These are phyloP conservation scores for Schrankia costaestrigalis DNA, from an alignment of 2,888 invertebrate species.

Conservation along the genomic window DNA sequence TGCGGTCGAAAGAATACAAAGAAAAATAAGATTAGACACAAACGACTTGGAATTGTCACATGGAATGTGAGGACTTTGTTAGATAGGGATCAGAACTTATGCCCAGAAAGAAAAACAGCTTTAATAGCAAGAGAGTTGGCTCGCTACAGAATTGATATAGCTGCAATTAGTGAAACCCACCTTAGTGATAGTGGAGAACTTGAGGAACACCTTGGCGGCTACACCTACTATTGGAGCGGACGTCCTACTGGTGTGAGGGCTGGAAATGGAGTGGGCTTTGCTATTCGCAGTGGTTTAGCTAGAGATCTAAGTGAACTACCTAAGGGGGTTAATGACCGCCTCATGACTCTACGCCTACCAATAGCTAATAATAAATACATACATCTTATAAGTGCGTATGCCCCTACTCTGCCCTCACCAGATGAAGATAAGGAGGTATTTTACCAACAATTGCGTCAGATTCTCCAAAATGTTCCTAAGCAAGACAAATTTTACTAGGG, in stretches of 20 bases:
- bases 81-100: slow-evolving; percentile 6
- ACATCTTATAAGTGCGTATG: slow-evolving; percentile 5
- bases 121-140: slow-evolving; percentile 12
- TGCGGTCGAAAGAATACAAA: neutral
- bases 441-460: neutral
- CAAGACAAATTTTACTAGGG: neutral
- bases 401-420: neutral
- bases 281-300: slow-evolving; percentile 8
- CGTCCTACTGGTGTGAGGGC: slow-evolving; percentile 5
- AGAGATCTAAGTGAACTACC: slow-evolving; percentile 8
- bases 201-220: slow-evolving; percentile 12
- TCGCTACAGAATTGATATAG: slow-evolving; percentile 11
- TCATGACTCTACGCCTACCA: slow-evolving; percentile 10
- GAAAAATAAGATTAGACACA: too few relatives aligned
- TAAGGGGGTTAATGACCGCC: slow-evolving; percentile 14
- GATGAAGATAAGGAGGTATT: slow-evolving; percentile 1
- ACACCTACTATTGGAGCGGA: slow-evolving; percentile 14
- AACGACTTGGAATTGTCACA: neutral
- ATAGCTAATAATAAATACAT: neutral
- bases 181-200: slow-evolving; percentile 8
- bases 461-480: too few relatives aligned
- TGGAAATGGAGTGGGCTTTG: slow-evolving; percentile 13
- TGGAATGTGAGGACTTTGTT: neutral
- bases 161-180: slow-evolving; percentile 12
- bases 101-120: slow-evolving; percentile 18